A percentile compares a stretch with the other conserved stretches of the same genome.
Conservation (phyloP, 2,888 invertebrate species). For the Acleris emargana region DNA sequence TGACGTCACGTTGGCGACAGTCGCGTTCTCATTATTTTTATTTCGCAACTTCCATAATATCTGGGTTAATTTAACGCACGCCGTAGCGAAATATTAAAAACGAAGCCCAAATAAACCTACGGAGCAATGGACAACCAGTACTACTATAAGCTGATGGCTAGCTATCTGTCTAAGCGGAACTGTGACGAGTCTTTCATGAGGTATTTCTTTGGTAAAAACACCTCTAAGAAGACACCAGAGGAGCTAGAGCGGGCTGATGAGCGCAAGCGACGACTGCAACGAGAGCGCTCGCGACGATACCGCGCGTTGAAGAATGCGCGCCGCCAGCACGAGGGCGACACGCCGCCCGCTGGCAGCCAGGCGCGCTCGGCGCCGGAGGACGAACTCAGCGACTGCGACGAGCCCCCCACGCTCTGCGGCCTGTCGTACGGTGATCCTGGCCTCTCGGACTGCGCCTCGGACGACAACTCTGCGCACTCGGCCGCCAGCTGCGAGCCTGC, state of each 20-base stretch:
- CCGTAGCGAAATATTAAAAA: constrained; percentile 22
- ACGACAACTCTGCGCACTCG: constrained; percentile 75
- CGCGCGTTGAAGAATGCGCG: constrained; percentile 76
- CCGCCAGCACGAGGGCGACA: constrained; percentile 69
- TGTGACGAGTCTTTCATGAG: constrained; percentile 81
- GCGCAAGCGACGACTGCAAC: constrained; percentile 71
- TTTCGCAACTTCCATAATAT: constrained; percentile 72
- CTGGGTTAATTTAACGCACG: constrained; percentile 48
- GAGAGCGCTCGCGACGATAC: constrained; percentile 74
- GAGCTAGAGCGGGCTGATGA: constrained; percentile 77
- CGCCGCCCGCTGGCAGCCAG: constrained; percentile 52
- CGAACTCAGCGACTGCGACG: constrained; percentile 71
- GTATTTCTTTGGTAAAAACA: constrained; percentile 78
- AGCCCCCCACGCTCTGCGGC: constrained; percentile 76
- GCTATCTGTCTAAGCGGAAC: constrained; percentile 76
- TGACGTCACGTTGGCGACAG: constrained; percentile 70
- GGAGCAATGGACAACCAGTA: constrained; percentile 75
- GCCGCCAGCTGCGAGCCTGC: constrained; percentile 59
- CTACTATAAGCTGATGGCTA: constrained; percentile 79
- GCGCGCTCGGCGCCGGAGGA: constrained; percentile 61
- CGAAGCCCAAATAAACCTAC: constrained; percentile 23
- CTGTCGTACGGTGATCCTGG: constrained; percentile 64
- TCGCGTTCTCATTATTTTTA: constrained; percentile 78
- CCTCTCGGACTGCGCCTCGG: constrained; percentile 72
- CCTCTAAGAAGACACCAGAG: constrained; percentile 73